Evolutionary conservation across 2,797 vertebrate species (phyloP).

Genomic region (Hippocampus kuda): DNA sequence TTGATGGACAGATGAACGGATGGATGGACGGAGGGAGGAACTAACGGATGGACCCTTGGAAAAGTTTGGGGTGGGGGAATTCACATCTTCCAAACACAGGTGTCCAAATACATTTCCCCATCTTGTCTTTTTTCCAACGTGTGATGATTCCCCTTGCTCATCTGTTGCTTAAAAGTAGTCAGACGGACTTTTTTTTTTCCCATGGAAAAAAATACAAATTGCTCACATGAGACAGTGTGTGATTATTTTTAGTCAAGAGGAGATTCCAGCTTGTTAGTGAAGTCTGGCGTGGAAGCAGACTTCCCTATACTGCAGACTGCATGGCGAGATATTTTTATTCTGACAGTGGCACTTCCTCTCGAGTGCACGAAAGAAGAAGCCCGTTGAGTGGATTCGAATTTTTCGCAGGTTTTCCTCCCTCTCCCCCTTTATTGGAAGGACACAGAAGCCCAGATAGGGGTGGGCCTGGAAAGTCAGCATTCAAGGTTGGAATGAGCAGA

Average conservation of each 20-base stretch:
- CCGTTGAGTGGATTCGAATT: conserved; percentile 19
- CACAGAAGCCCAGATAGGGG: conserved; percentile 19
- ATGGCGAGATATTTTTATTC: conserved; percentile 46
- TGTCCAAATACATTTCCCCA: background rate
- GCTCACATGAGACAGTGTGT: conserved; percentile 35
- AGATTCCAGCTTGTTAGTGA: conserved; percentile 54
- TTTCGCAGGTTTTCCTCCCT: conserved; percentile 11
- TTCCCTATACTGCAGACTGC: conserved; percentile 43
- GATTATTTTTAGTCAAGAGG: conserved; percentile 32
- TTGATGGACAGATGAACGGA: too few relatives aligned
- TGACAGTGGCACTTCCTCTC: conserved; percentile 39
- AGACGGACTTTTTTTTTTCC: conserved; percentile 20
- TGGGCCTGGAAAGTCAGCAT: conserved; percentile 43
- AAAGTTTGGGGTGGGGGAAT: too few relatives aligned
- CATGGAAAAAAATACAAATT: conserved; percentile 40
- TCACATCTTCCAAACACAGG: background rate
- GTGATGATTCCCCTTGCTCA: conserved; percentile 7
- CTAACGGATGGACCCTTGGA: too few relatives aligned
- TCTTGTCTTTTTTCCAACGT: background rate
- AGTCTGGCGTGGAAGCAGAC: conserved; percentile 47
- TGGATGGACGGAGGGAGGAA: too few relatives aligned
- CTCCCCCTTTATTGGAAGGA: conserved; percentile 21
- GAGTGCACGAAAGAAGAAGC: conserved; percentile 34
- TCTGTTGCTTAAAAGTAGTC: conserved; percentile 16
- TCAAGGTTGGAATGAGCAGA: conserved; percentile 47